phyloP scores from a whole-genome alignment of 2,888 invertebrate genomes.

The Calameuta idolon region DNA sequence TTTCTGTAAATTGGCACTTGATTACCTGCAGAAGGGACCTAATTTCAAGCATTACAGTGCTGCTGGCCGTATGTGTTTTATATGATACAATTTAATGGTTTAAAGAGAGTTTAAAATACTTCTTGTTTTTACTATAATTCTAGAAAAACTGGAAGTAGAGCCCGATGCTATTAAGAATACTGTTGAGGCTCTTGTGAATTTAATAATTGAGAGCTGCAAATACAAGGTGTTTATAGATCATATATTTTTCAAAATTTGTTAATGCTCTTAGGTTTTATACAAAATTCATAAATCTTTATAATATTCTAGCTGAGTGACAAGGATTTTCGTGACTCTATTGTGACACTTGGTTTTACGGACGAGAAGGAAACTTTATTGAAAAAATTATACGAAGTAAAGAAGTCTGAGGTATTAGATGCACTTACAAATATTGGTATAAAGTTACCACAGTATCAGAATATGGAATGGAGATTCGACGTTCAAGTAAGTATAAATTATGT shows the following conservation, averaged over 20 bases:
- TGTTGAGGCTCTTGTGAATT: conserved; percentile 79
- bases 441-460: conserved; percentile 70
- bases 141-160: conserved; percentile 74
- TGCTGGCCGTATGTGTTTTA: conserved; percentile 71
- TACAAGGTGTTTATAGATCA: conserved; percentile 70
- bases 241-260: background rate
- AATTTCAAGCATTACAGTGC: conserved; percentile 74
- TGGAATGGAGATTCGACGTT: conserved; percentile 78
- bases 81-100: background rate
- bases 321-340: conserved; percentile 68
- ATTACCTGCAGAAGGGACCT: conserved; percentile 76
- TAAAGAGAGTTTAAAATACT: conserved; percentile 1
- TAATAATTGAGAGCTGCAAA: conserved; percentile 79
- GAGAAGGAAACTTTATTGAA: conserved; percentile 73
- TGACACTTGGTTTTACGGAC: conserved; percentile 71
- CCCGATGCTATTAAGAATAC: conserved; percentile 72
- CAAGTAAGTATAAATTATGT: conserved; percentile 62
- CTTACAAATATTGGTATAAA: conserved; percentile 67
- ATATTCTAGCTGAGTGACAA: conserved; percentile 66
- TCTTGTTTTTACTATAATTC: conserved; percentile 36
- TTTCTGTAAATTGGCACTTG: conserved; percentile 77
- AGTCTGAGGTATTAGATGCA: conserved; percentile 69
- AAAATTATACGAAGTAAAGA: conserved; percentile 73
- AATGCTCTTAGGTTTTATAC: background rate
- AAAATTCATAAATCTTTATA: conserved; percentile 8